Conservation (phyloP, 1,140 invertebrate species). For the Apocrypta bakeri region DNA sequence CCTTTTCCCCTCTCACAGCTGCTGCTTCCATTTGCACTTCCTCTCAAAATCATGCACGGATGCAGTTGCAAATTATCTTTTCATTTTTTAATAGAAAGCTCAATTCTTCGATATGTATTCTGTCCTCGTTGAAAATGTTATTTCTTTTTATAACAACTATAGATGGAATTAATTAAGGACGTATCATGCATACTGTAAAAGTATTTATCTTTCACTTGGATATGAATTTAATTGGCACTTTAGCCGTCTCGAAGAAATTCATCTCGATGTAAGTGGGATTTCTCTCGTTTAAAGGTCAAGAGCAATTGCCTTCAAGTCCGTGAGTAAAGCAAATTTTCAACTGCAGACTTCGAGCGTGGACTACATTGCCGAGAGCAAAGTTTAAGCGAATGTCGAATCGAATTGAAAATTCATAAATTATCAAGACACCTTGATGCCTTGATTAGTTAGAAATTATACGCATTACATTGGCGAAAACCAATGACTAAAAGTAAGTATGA, state of each 20-base stretch:
- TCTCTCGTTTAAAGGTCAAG: constrained; percentile 25
- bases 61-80: no score
- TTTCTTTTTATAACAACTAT: no score
- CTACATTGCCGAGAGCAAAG: neutral
- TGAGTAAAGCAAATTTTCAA: neutral
- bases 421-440: no score
- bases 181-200: neutral
- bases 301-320: neutral
- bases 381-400: neutral
- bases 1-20: neutral
- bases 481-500: no score
- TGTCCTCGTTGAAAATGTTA: no score
- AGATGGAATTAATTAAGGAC: no score
- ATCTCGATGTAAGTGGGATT: neutral
- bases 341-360: neutral
- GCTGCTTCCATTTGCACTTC: constrained; percentile 9
- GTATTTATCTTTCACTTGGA: neutral
- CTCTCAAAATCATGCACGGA: neutral
- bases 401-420: no score
- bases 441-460: no score
- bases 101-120: no score
- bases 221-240: neutral
- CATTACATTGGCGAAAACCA: no score
- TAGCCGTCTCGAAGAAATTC: neutral
- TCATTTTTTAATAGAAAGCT: no score